phyloP scores from a whole-genome alignment of 2,113 vertebrate species.

The Zingel zingel region DNA sequence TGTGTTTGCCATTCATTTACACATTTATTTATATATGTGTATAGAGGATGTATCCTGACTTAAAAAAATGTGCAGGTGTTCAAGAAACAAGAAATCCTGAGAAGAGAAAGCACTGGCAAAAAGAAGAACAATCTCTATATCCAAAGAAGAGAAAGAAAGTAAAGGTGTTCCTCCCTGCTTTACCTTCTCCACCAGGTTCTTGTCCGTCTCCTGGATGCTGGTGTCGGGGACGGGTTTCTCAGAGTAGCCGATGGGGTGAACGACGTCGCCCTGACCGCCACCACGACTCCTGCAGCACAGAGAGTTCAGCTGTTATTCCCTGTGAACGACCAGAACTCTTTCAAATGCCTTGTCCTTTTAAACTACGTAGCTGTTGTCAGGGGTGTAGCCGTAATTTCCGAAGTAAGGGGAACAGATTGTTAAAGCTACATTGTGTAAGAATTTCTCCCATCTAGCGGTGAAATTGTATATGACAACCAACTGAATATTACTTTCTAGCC shows the following conservation, averaged over 20 bases:
- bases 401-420: too few relatives aligned
- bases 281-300: slow-evolving; percentile 81
- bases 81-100: neutral
- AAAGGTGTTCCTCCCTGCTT: slow-evolving; percentile 9
- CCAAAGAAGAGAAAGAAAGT: neutral
- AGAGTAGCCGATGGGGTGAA: slow-evolving; percentile 93
- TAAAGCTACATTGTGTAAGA: too few relatives aligned
- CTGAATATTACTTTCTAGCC: too few relatives aligned
- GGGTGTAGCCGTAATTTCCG: too few relatives aligned
- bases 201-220: slow-evolving; percentile 95
- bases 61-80: neutral
- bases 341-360: neutral
- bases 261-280: slow-evolving; percentile 88
- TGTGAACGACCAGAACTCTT: neutral
- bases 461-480: too few relatives aligned
- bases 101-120: neutral
- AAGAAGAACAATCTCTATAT: neutral
- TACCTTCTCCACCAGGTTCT: slow-evolving; percentile 97
- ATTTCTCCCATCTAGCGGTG: too few relatives aligned
- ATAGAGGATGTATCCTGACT: neutral
- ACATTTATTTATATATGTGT: neutral
- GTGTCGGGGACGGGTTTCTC: slow-evolving; percentile 95
- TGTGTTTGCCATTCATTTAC: too few relatives aligned
- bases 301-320: neutral
- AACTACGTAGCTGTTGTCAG: too few relatives aligned